These are phyloP conservation scores for Naso thynnoides DNA, from an alignment of 2,797 vertebrate species.

Conservation along the genomic window DNA sequence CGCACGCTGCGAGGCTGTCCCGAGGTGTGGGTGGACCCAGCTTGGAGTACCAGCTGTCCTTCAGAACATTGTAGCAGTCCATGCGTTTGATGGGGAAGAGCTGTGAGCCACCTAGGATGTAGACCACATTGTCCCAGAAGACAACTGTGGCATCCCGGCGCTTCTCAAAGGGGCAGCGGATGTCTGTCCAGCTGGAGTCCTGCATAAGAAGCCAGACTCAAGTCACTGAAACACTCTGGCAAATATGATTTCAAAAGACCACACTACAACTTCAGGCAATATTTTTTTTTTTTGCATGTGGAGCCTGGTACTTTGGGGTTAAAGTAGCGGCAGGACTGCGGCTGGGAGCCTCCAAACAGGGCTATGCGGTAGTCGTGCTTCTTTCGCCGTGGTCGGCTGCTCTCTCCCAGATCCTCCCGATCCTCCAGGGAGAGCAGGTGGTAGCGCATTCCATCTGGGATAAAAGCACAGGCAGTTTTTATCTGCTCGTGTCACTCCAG, in stretches of 20 bases:
- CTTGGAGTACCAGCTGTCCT: constrained; percentile 99
- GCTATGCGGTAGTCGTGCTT: constrained; percentile 98
- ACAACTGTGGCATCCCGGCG: constrained; percentile 95
- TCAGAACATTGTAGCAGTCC: constrained; percentile 99
- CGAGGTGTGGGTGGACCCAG: constrained; percentile 95
- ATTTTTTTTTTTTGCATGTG: neutral
- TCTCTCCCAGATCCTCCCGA: constrained; percentile 95
- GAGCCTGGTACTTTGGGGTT: constrained; percentile 92
- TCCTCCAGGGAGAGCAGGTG: constrained; percentile 96
- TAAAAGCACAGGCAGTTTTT: constrained; percentile 4
- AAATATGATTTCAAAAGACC: neutral
- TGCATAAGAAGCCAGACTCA: constrained; percentile 68
- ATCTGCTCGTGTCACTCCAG: neutral
- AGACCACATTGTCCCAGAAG: constrained; percentile 99
- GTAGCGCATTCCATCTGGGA: constrained; percentile 96
- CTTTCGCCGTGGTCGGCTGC: constrained; percentile 93
- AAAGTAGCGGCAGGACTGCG: constrained; percentile 97
- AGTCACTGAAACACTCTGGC: neutral
- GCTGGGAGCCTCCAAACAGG: constrained; percentile 96
- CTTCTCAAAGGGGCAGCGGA: constrained; percentile 98
- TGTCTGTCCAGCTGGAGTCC: constrained; percentile 98
- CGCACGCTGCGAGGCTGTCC: constrained; percentile 97
- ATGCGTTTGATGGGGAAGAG: constrained; percentile 98
- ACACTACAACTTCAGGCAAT: no score
- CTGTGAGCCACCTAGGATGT: constrained; percentile 98